phyloP scores from a whole-genome alignment of 2,113 vertebrate genomes.

The Indicator maculatus region DNA sequence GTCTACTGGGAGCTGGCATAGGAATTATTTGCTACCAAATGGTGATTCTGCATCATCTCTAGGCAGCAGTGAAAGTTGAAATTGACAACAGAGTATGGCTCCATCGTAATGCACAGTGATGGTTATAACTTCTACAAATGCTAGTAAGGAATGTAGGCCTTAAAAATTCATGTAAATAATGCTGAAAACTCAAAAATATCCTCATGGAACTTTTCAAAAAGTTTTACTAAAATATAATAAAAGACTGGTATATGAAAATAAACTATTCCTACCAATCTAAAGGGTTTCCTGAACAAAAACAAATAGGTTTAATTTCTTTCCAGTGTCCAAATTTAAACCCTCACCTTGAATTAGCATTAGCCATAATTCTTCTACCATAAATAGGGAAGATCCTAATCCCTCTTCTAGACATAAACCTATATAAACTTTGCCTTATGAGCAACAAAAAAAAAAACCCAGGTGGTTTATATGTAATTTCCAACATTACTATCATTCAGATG shows the following conservation, averaged over 20 bases:
- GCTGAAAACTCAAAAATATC: neutral
- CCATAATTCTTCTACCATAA: slow-evolving; percentile 62
- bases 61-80: neutral
- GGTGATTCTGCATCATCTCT: neutral
- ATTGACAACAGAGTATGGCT: neutral
- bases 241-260: slow-evolving; percentile 12
- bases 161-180: neutral
- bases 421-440: slow-evolving; percentile 74
- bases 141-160: neutral
- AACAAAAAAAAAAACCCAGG: slow-evolving; percentile 72
- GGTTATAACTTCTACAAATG: neutral
- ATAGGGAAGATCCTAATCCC: slow-evolving; percentile 68
- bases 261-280: slow-evolving; percentile 16
- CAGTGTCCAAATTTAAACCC: slow-evolving; percentile 60
- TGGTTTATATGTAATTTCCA: slow-evolving; percentile 79
- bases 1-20: neutral
- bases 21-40: neutral
- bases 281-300: slow-evolving; percentile 33
- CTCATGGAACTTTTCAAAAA: neutral
- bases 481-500: slow-evolving; percentile 82
- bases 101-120: neutral
- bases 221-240: neutral
- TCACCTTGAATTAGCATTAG: slow-evolving; percentile 63
- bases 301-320: slow-evolving; percentile 46
- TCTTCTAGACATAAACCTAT: slow-evolving; percentile 57